These are phyloP conservation scores for Channa maculata DNA, from an alignment of 2,113 vertebrate genomes.

Conservation along the genomic window DNA sequence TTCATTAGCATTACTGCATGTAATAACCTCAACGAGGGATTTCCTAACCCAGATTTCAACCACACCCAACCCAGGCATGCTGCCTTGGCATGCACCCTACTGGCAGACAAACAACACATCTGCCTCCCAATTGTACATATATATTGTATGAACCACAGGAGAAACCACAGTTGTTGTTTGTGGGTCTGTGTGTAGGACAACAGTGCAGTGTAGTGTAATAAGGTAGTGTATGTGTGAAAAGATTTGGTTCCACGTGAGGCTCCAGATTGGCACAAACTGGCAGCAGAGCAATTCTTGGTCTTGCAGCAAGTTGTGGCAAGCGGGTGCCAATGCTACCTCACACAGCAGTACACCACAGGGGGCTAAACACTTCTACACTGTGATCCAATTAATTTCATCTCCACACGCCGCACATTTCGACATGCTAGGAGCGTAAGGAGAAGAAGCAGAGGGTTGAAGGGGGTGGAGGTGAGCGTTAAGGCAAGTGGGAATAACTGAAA, in stretches of 20 bases:
- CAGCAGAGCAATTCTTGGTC: conserved; percentile 53
- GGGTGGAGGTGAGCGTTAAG: conserved; percentile 51
- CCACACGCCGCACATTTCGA: conserved; percentile 72
- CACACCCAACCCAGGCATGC: conserved; percentile 61
- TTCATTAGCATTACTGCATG: conserved; percentile 71
- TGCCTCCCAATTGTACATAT: conserved; percentile 34
- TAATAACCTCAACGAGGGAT: conserved; percentile 69
- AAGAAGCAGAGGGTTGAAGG: conserved; percentile 53
- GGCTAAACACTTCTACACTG: conserved; percentile 71
- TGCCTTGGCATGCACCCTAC: conserved; percentile 47
- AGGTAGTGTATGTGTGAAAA: conserved; percentile 12
- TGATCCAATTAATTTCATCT: conserved; percentile 85
- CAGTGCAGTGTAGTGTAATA: not conserved
- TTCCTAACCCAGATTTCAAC: conserved; percentile 73
- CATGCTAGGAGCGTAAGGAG: conserved; percentile 69
- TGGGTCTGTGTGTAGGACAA: not conserved
- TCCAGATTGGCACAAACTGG: conserved; percentile 53
- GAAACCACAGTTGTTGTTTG: conserved; percentile 25
- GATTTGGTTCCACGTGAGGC: conserved; percentile 17
- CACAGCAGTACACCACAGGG: conserved; percentile 59
- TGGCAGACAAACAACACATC: conserved; percentile 61
- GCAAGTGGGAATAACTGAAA: conserved; percentile 61
- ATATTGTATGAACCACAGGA: conserved; percentile 47
- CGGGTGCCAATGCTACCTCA: conserved; percentile 52
- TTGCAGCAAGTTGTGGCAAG: conserved; percentile 48